Evolutionary conservation across 2,888 invertebrate species (phyloP).

Genomic region (Bruchidius siliquastri): DNA sequence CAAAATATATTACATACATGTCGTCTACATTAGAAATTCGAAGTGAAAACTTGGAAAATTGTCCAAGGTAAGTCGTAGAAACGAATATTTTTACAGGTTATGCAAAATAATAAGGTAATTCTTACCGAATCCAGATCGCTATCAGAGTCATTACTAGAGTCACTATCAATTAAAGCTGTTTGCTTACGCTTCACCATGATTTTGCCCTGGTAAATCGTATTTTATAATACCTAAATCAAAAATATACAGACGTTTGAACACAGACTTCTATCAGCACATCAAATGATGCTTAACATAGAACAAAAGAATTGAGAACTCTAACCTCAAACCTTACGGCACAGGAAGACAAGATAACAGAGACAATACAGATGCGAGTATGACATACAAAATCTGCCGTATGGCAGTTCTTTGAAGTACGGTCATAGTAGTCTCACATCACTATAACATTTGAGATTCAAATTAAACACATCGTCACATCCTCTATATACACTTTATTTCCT

Average conservation of each 20-base stretch:
- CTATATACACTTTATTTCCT: background rate
- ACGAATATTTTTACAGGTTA: background rate
- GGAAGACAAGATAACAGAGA: background rate
- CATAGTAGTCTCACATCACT: no score
- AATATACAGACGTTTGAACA: background rate
- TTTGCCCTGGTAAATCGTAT: background rate
- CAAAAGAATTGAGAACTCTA: background rate
- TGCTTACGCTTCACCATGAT: slow-evolving; percentile 79
- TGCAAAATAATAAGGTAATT: background rate
- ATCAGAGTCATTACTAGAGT: slow-evolving; percentile 73
- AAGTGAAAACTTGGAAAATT: background rate
- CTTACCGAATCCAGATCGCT: slow-evolving; percentile 83
- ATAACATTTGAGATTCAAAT: no score
- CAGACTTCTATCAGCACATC: background rate
- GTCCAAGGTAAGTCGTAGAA: background rate
- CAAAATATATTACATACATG: background rate
- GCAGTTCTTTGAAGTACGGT: no score
- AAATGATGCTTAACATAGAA: background rate
- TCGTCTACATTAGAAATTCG: background rate
- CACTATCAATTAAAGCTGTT: slow-evolving; percentile 77
- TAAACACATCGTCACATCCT: background rate
- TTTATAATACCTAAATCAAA: background rate
- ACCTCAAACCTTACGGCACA: background rate
- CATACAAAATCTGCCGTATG: no score
- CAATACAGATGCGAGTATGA: no score